These are phyloP conservation scores for Urocynchramus pylzowi DNA, from an alignment of 2,113 vertebrate species.

Conservation along the genomic window DNA sequence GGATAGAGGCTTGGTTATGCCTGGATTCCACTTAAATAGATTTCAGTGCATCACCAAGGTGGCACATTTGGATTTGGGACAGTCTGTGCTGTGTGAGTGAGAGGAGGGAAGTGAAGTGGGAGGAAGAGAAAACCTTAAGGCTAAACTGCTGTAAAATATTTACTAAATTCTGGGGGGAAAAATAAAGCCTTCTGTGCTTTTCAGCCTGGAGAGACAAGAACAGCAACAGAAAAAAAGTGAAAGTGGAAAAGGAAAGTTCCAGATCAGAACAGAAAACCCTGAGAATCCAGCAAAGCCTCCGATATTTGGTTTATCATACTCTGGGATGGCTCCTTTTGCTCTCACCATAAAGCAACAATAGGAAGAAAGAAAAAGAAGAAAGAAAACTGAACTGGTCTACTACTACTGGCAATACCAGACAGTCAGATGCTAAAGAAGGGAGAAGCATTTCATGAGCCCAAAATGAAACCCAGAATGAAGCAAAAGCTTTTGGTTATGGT, in stretches of 20 bases:
- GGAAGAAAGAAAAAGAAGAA: not conserved
- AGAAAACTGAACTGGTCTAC: not conserved
- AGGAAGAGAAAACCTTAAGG: not conserved
- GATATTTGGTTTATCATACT: not conserved
- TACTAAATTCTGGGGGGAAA: not conserved
- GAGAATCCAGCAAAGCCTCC: not conserved
- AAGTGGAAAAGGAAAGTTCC: not conserved
- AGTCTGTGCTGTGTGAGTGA: not conserved
- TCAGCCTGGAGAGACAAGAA: not conserved
- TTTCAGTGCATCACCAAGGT: not conserved
- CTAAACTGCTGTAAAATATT: not conserved
- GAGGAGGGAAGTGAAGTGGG: not conserved
- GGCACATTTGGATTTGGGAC: not conserved
- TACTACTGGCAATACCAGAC: not conserved
- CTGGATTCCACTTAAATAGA: slow-evolving; percentile 1
- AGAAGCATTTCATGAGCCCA: not conserved
- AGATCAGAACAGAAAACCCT: not conserved
- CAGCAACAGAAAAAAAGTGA: not conserved
- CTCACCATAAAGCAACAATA: not conserved
- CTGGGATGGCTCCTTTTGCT: not conserved
- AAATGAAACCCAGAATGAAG: not conserved
- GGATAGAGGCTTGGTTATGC: not conserved
- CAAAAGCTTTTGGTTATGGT: not conserved
- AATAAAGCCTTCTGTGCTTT: not conserved
- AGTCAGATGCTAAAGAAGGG: not conserved